Evolutionary conservation across 2,113 vertebrate species (phyloP), one percentile per base, ranked within the genome.

Genomic region (Circaetus gallicus): DNA sequence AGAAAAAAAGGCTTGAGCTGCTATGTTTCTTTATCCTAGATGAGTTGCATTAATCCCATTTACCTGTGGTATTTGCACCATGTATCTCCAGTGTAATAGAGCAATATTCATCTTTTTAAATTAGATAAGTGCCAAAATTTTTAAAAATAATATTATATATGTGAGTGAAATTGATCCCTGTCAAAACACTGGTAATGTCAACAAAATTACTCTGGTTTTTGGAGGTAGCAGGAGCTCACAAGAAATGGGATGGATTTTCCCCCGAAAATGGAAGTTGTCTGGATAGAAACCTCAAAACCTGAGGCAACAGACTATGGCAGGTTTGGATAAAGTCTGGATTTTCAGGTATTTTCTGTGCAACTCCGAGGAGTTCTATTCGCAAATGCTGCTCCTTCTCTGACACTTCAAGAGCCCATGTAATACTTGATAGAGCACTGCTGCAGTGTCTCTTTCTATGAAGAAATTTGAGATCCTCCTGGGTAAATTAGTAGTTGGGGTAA

Each of bases 51-150:
- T 95, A 93, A 93, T 95, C 82, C 86, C 82, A 29, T 89, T 78
- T 97, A 58, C 72, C 86, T 91, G 80, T 94, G 87, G 78, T 92
- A 70, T 96, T 97, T 96, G 45, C 93, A 91, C 80, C 78, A 92
- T 87, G 43, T 94, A 83, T 93, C 58, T 95, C 74, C 32, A 31
- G 86, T 94, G 66, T 78, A 71, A 76, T 3, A 61, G 38, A 78
- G 20, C 12, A 91, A 69, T 93, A 83, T 65, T 83, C 45, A 55
- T 95, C 72, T 95, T 95, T 82, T 93, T 65, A 93, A 93, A 94
- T 96, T 84, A 97, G 82, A 59, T 24, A 89, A 81, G 66, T 89
- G 78, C 84, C 89, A 86, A 85, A 49, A 77, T 65, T 47, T 82
- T 89, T 36, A 10, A 63, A 91, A 90, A 66, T 18, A 65, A 14